These are phyloP conservation scores for cat (Felis catus) DNA, from an alignment of 2,113 vertebrate species.

Conservation along the genomic window F.catus_Fca126_mat1.0 CM031415.1:76412501-76413000, in stretches of 20 bases:
- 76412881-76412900: too few species aligned
- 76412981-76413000: background rate
- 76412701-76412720: background rate
- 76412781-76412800: too few species aligned
- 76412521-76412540: background rate
- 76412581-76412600: background rate
- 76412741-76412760: background rate
- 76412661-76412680: background rate
- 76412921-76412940: too few species aligned
- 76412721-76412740: background rate
- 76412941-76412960: too few species aligned
- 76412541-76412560: background rate
- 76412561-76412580: background rate
- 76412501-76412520: background rate
- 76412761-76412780: slow-evolving; percentile 2
- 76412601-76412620: background rate
- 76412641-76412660: slow-evolving; percentile 1
- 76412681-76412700: slow-evolving; percentile 28
- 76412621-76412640: slow-evolving; percentile 22
- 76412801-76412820: too few species aligned
- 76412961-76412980: background rate
- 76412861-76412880: too few species aligned
- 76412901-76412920: too few species aligned
- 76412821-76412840: too few species aligned
- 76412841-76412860: too few species aligned